Evolutionary conservation across 92 coral and sea anemone genomes (phyloP), one percentile per base, ranked within the genome.

Genomic region (Scolanthus callimorphus): DNA sequence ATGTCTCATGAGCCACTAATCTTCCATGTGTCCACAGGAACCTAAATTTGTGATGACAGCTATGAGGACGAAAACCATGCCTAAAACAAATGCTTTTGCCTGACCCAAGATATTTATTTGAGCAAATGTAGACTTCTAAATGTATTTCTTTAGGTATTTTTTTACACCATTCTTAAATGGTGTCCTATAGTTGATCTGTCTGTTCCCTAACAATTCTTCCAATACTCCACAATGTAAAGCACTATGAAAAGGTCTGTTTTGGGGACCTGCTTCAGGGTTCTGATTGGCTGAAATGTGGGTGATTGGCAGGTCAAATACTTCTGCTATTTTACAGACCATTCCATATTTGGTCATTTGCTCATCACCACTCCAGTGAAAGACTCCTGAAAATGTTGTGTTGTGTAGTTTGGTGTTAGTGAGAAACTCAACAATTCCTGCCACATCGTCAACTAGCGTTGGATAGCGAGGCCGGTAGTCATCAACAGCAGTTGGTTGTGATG

Each of bases 311-410:
- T 67, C 79, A 74, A 81, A 90, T 60, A 71, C 27, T 24, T 74
- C 39, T 1, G 83, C 94, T 83, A 90, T 81, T 29, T 67, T 65
- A 20, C 64, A 63, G 29, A 51, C 77, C 97, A 85, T 90, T 47
- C 52, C 61, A 57, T 85, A 85, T 67, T 85, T 90, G 65, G 97
- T 69, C 89, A 83, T 85, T 27, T 79, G 65, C 59, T 85, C 89
- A n/a, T 64, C 49, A 11, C 71, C 65, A 31, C 94, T 80, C 94
- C 94, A 90, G 50, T 90, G 94, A 78, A 87, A 85, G 37, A 86
- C 63, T 10, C 97, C 97, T 53, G 41, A 23, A 10, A 67, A 43
- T 11, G 63, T 31, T 21, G 66, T 26, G 0, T 30, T 23, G 9
- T 27, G 41, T n/a, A 48, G 49, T 48, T 79, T 59, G 34, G 55